Conservation (phyloP, 2,113 vertebrate species). For the Echinops telfairi region DNA sequence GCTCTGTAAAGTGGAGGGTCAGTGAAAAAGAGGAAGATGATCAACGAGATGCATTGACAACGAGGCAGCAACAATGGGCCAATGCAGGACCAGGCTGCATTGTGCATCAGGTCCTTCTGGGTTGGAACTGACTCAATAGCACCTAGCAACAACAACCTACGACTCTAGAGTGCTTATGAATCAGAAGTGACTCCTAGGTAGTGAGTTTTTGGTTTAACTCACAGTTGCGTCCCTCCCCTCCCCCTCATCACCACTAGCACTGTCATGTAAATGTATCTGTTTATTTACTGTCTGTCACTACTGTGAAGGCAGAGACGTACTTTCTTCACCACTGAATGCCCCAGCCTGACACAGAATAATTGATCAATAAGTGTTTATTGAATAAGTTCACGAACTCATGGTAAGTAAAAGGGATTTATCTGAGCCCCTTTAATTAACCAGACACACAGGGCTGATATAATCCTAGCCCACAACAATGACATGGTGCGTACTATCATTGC, state of each 20-base stretch:
- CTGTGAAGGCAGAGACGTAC: conserved; percentile 41
- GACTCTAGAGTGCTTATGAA: too few species aligned
- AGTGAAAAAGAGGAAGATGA: too few species aligned
- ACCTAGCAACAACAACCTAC: too few species aligned
- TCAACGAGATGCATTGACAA: too few species aligned
- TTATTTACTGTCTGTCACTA: conserved; percentile 22
- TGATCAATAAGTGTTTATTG: conserved; percentile 53
- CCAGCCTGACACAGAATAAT: not conserved
- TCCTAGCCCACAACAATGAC: not conserved
- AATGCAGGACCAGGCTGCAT: too few species aligned
- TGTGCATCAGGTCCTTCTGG: too few species aligned
- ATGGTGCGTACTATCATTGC: not conserved
- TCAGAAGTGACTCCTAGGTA: too few species aligned
- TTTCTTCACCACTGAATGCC: conserved; percentile 54
- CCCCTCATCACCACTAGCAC: not conserved
- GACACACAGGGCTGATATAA: conserved; percentile 20
- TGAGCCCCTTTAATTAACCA: conserved; percentile 60
- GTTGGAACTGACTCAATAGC: too few species aligned
- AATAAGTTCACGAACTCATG: conserved; percentile 56
- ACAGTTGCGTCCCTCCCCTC: not conserved
- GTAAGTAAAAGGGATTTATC: conserved; percentile 42
- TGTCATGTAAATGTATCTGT: conserved; percentile 32
- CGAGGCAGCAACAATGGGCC: too few species aligned
- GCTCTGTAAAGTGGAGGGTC: too few species aligned
- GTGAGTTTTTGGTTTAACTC: too few species aligned